phyloP scores from a whole-genome alignment of 1,140 invertebrate genomes.

The Heliothis subflexa region DNA sequence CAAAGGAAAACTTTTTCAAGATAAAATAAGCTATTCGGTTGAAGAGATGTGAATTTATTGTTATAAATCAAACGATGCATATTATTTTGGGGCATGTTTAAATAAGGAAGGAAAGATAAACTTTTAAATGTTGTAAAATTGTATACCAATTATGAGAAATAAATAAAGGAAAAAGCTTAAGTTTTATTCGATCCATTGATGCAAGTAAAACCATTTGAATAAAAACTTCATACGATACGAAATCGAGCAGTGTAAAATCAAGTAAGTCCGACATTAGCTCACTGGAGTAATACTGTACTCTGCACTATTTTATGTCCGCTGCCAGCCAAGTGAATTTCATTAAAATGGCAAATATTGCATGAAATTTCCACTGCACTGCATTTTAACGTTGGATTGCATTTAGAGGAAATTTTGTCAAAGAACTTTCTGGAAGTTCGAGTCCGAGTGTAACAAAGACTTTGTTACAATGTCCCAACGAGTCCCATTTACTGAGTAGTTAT shows the following conservation, averaged over 20 bases:
- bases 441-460: conserved; percentile 9
- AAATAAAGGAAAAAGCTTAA: background rate
- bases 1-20: conserved; percentile 21
- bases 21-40: background rate
- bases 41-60: background rate
- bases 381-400: conserved; percentile 22
- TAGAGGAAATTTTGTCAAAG: conserved; percentile 30
- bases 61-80: background rate
- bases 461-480: background rate
- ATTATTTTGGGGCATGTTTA: too few species aligned
- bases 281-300: conserved; percentile 26
- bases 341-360: conserved; percentile 35
- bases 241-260: conserved; percentile 14
- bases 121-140: background rate
- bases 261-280: conserved; percentile 22
- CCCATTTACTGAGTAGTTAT: background rate
- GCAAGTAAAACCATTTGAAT: background rate
- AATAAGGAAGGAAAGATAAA: background rate
- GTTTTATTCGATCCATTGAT: conserved; percentile 2
- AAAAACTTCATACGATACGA: conserved; percentile 11
- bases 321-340: conserved; percentile 38
- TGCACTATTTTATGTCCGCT: conserved; percentile 28
- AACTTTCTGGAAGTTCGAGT: conserved; percentile 3
- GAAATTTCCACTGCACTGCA: conserved; percentile 30
- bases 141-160: conserved; percentile 1